Percentiles rank a stretch among this genome's conserved stretches.
These are phyloP conservation scores for Apamea monoglypha DNA, from an alignment of 2,888 invertebrate species.

Conservation along the genomic window DNA sequence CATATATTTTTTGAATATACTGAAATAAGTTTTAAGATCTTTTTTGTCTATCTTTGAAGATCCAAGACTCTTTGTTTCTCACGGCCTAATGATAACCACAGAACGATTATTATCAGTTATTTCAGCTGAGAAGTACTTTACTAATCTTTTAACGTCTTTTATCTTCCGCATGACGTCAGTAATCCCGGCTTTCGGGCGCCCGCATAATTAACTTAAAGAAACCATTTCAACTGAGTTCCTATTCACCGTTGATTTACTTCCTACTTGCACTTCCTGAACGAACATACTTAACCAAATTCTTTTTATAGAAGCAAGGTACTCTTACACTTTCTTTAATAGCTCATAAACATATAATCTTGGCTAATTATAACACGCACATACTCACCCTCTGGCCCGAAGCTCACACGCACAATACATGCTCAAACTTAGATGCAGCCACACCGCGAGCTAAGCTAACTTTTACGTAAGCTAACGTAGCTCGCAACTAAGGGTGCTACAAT, in stretches of 20 bases:
- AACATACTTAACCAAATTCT: conserved; percentile 11
- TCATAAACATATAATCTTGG: conserved; percentile 36
- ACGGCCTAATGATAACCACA: background rate
- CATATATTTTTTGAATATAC: background rate
- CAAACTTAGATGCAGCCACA: background rate
- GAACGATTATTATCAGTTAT: background rate
- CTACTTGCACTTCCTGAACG: conserved; percentile 22
- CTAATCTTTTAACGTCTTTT: conserved; percentile 13
- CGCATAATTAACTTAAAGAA: conserved; percentile 46
- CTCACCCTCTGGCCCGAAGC: conserved; percentile 3
- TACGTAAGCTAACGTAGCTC: background rate
- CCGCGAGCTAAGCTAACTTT: background rate
- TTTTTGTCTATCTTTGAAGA: background rate
- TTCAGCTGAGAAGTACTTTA: conserved; percentile 17
- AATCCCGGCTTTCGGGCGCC: conserved; percentile 23
- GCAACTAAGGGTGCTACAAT: no score
- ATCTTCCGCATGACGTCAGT: conserved; percentile 4
- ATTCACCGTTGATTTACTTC: conserved; percentile 29
- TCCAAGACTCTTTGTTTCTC: background rate
- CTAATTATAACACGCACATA: conserved; percentile 45
- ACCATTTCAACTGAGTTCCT: conserved; percentile 29
- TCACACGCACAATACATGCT: conserved; percentile 1
- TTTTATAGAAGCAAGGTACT: conserved; percentile 31
- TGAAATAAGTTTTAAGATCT: background rate
- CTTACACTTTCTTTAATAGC: conserved; percentile 42